phyloP scores from a whole-genome alignment of 2,113 vertebrate genomes.

The Rhodinocichla rosea region DNA sequence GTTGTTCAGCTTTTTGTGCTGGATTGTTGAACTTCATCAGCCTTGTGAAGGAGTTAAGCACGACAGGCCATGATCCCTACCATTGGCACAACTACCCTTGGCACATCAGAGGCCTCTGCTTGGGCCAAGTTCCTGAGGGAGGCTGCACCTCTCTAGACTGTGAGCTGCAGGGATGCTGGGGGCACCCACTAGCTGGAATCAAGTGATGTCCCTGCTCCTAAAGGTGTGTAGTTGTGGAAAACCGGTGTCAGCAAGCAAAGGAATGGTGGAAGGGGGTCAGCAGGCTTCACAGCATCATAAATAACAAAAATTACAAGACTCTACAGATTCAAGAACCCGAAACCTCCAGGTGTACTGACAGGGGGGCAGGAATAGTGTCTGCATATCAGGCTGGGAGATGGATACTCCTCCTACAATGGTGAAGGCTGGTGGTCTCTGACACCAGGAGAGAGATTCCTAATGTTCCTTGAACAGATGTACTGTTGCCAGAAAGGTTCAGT shows the following conservation, averaged over 20 bases:
- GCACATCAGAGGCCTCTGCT: neutral
- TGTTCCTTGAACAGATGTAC: neutral
- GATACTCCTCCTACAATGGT: fast-evolving
- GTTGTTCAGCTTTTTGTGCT: neutral
- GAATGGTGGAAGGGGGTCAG: neutral
- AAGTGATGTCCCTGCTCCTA: neutral
- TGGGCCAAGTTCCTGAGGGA: neutral
- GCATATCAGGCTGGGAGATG: neutral
- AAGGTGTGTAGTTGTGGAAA: neutral
- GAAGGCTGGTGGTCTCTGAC: neutral
- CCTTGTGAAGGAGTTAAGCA: neutral
- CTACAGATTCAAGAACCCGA: neutral
- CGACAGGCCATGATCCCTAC: neutral
- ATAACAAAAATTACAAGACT: neutral
- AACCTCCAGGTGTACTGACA: neutral
- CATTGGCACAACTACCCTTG: neutral
- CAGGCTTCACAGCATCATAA: neutral
- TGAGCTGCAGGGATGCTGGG: neutral
- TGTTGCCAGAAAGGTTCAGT: neutral
- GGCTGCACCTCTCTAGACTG: neutral
- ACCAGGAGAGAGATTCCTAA: neutral
- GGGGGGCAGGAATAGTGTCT: neutral
- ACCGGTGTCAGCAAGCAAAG: neutral
- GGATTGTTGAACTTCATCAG: neutral
- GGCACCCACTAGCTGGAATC: neutral